Percentiles rank a stretch among this genome's conserved stretches.
Conservation (phyloP, 2,888 invertebrate genomes). For the Synergus itoensis region DNA sequence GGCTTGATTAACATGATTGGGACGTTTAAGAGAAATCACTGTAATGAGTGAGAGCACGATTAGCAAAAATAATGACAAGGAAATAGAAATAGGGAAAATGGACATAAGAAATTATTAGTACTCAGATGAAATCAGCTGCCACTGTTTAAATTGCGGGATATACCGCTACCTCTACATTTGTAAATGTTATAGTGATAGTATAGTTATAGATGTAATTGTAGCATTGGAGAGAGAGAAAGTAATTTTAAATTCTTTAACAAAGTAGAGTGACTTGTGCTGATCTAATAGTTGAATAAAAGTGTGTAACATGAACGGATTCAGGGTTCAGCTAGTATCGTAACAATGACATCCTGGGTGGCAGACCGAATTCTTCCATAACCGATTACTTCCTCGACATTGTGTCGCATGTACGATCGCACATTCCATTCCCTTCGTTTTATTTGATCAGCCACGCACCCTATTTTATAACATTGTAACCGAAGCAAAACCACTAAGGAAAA, state of each 20-base stretch:
- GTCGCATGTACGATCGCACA: slow-evolving; percentile 24
- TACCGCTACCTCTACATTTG: neutral
- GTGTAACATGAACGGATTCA: slow-evolving; percentile 29
- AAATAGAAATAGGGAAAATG: neutral
- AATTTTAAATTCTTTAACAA: slow-evolving; percentile 12
- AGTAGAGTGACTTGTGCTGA: neutral
- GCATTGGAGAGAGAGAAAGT: neutral
- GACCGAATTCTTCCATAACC: slow-evolving; percentile 55
- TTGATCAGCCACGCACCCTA: slow-evolving; percentile 1
- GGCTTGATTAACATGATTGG: neutral
- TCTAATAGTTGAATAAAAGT: slow-evolving; percentile 36
- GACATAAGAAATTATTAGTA: neutral
- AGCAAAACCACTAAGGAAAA: neutral
- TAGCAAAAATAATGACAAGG: neutral
- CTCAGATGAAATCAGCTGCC: neutral
- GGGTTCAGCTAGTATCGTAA: slow-evolving; percentile 40
- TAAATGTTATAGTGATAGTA: too few species aligned
- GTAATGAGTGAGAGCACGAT: neutral
- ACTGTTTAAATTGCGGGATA: neutral
- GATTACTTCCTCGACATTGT: slow-evolving; percentile 58
- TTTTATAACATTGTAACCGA: neutral
- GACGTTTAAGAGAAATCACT: neutral
- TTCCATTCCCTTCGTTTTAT: neutral
- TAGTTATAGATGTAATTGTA: too few species aligned
- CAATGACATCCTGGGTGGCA: slow-evolving; percentile 39